Evolutionary conservation across 1,140 invertebrate species (phyloP).

Genomic region (Asobara japonica): DNA sequence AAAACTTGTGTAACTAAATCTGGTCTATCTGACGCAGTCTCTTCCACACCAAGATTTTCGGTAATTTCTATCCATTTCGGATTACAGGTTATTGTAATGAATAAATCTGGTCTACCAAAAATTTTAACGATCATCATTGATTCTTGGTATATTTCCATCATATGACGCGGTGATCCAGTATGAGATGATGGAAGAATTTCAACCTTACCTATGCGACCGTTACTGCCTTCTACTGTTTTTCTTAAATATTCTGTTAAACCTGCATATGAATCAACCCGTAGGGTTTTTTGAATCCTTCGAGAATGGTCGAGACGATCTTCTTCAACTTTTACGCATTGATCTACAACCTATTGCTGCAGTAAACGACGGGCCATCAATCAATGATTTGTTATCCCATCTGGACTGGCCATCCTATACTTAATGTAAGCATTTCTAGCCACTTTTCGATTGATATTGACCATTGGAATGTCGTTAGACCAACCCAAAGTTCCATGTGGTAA

Average conservation of each 20-base stretch:
- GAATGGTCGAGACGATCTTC: constrained; percentile 22
- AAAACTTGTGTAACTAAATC: background rate
- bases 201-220: constrained; percentile 36
- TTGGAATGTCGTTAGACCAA: background rate
- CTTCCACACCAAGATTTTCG: background rate
- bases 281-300: background rate
- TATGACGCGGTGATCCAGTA: constrained; percentile 55
- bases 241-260: constrained; percentile 20
- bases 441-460: background rate
- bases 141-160: constrained; percentile 61
- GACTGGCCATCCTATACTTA: constrained; percentile 41
- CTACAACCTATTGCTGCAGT: constrained; percentile 28
- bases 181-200: constrained; percentile 55
- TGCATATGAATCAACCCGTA: background rate
- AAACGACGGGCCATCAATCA: constrained; percentile 23
- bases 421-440: no score
- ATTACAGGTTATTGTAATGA: constrained; percentile 45
- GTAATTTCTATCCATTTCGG: background rate
- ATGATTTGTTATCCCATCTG: constrained; percentile 58
- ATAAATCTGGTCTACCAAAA: constrained; percentile 58
- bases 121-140: constrained; percentile 59
- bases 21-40: background rate
- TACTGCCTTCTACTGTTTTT: background rate
- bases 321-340: constrained; percentile 30
- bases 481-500: background rate